Evolutionary conservation across 1,140 invertebrate genomes (phyloP), one percentile per base, ranked within the genome.

Genomic region (Heterodera schachtii): DNA sequence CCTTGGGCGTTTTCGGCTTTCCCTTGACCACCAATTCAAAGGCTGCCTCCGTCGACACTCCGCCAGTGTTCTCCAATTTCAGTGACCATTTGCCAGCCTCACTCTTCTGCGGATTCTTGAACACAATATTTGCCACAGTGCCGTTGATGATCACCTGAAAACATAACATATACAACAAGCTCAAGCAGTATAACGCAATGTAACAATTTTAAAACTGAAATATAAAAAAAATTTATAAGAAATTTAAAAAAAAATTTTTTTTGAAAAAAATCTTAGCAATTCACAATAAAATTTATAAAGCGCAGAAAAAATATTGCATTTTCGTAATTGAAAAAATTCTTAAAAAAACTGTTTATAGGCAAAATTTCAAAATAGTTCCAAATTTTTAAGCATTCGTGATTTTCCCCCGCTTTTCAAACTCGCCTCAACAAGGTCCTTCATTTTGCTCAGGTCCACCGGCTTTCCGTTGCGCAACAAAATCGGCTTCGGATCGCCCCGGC

Each of bases 71-170:
- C 44, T 79, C 74, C 47, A 89, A 76, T 75, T 90, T 85, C 31
- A 89, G 79, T 16, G 85, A 86, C 89, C 89, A 89, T 76, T 89
- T 89, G 41, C 88, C 88, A 16, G 89, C 84, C 73, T 89, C 88
- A 2, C 73, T 83, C 52, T 84, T 80, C 67, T 90, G 79, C 31
- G 89, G 89, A 75, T 90, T 86, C 80, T 90, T 89, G 84, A 89
- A 89, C 41, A 83, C 80, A 77, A 89, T 89, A 75, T 90, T 86
- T 64, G 87, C 89, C 6, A 86, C 85, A 75, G 90, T 88, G 46
- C 86, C 89, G 31, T 86, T 85, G 83, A 89, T 88, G 3, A 90
- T 82, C 43, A 89, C 88, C 74, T 75, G n/a, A 3, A 73, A 73
- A 73, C 31, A 19, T 19, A 47, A 5, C 19, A 75, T 75, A 21